phyloP scores from a whole-genome alignment of 2,113 vertebrate genomes.

The Progne subis region DNA sequence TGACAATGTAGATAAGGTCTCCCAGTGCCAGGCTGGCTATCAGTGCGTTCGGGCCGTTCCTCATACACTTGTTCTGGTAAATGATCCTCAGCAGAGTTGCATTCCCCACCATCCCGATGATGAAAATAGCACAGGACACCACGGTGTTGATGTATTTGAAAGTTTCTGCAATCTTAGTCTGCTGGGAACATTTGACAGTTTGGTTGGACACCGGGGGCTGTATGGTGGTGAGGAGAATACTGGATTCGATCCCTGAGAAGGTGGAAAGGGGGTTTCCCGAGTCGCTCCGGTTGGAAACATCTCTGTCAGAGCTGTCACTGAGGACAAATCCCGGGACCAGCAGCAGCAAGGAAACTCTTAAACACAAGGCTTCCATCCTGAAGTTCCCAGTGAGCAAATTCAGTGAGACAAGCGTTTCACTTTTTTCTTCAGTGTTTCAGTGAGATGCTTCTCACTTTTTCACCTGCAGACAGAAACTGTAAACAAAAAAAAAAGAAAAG shows the following conservation, averaged over 20 bases:
- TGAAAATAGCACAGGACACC: constrained; percentile 90
- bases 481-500: not conserved
- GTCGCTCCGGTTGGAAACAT: constrained; percentile 61
- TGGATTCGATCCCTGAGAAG: constrained; percentile 58
- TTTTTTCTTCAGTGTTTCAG: not conserved
- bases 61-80: constrained; percentile 98
- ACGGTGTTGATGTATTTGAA: constrained; percentile 95
- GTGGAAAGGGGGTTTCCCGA: constrained; percentile 37
- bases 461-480: constrained; percentile 42
- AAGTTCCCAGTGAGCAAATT: not conserved
- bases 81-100: constrained; percentile 96
- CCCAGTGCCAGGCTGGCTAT: constrained; percentile 96
- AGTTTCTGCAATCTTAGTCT: constrained; percentile 76
- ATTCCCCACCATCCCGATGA: constrained; percentile 94
- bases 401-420: not conserved
- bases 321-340: constrained; percentile 61
- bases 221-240: constrained; percentile 57
- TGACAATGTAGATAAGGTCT: constrained; percentile 95
- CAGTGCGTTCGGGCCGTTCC: constrained; percentile 96
- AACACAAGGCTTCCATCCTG: constrained; percentile 69
- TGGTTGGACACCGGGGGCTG: constrained; percentile 65
- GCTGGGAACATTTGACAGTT: constrained; percentile 67
- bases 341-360: constrained; percentile 67
- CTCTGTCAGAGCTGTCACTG: constrained; percentile 66
- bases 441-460: not conserved